Percentiles rank a stretch among this genome's conserved stretches.
These are phyloP conservation scores for Panthera tigris DNA, from an alignment of 2,113 vertebrate genomes.

Conservation along the genomic window DNA sequence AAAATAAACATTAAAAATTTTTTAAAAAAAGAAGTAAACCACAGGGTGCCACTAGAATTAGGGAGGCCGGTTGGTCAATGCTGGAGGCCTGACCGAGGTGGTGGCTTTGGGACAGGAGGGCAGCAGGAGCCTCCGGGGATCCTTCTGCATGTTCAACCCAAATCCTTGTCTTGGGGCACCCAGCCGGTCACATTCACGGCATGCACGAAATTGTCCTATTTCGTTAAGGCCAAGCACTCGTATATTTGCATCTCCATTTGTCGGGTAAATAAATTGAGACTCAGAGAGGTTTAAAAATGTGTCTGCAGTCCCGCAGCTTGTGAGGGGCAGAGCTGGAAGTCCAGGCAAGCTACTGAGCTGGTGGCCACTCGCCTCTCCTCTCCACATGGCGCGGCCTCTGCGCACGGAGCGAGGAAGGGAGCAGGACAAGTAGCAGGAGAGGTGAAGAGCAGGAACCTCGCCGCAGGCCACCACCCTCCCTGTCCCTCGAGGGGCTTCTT, in stretches of 20 bases:
- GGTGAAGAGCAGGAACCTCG: neutral
- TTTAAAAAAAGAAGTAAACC: neutral
- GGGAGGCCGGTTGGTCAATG: neutral
- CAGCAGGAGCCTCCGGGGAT: neutral
- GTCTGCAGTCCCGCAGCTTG: neutral
- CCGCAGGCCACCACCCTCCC: neutral
- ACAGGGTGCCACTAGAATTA: too few relatives aligned
- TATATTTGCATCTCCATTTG: neutral
- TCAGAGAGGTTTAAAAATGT: neutral
- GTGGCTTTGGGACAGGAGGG: neutral
- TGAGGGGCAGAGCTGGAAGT: neutral
- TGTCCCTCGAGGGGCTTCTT: neutral
- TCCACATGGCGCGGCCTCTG: neutral
- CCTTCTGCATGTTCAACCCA: neutral
- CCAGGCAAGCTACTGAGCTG: neutral
- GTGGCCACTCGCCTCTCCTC: too few relatives aligned
- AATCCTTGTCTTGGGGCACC: neutral
- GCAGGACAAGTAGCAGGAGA: neutral
- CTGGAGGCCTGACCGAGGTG: neutral
- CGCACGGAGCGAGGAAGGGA: neutral
- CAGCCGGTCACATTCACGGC: rapidly evolving
- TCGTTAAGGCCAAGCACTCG: neutral
- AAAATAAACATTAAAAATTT: too few relatives aligned
- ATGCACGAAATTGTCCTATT: rapidly evolving
- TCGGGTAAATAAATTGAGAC: neutral